phyloP scores from a whole-genome alignment of 2,888 invertebrate species.

The Lysandra bellargus region DNA sequence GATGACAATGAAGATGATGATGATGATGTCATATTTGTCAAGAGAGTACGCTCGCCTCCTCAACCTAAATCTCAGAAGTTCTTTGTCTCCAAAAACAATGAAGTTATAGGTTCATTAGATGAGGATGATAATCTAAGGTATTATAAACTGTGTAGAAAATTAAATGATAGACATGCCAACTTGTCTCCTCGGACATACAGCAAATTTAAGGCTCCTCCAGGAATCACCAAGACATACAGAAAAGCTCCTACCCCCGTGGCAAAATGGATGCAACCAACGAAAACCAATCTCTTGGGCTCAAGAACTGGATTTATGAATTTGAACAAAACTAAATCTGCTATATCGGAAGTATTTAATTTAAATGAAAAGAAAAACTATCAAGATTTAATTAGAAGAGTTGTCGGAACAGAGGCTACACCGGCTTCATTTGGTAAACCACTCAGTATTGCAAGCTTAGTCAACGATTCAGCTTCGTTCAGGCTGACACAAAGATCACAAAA shows the following conservation, averaged over 20 bases:
- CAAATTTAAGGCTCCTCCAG: conserved; percentile 63
- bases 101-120: conserved; percentile 44
- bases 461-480: conserved; percentile 62
- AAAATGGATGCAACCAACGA: conserved; percentile 60
- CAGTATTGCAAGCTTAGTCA: conserved; percentile 60
- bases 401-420: conserved; percentile 53
- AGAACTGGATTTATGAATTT: conserved; percentile 56
- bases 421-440: conserved; percentile 49
- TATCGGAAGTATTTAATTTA: conserved; percentile 77
- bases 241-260: conserved; percentile 57
- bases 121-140: conserved; percentile 54
- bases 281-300: conserved; percentile 52
- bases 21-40: conserved; percentile 68
- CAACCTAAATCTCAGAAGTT: conserved; percentile 58
- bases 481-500: conserved; percentile 61
- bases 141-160: conserved; percentile 55
- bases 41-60: conserved; percentile 57
- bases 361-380: conserved; percentile 80
- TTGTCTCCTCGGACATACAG: conserved; percentile 57
- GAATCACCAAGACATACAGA: conserved; percentile 66
- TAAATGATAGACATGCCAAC: conserved; percentile 50
- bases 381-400: conserved; percentile 72
- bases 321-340: conserved; percentile 61
- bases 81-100: conserved; percentile 50
- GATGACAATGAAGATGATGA: conserved; percentile 51